Evolutionary conservation across 2,797 vertebrate species (phyloP), one percentile per base, ranked within the genome.

Genomic region (Arctocebus calabarensis): DNA sequence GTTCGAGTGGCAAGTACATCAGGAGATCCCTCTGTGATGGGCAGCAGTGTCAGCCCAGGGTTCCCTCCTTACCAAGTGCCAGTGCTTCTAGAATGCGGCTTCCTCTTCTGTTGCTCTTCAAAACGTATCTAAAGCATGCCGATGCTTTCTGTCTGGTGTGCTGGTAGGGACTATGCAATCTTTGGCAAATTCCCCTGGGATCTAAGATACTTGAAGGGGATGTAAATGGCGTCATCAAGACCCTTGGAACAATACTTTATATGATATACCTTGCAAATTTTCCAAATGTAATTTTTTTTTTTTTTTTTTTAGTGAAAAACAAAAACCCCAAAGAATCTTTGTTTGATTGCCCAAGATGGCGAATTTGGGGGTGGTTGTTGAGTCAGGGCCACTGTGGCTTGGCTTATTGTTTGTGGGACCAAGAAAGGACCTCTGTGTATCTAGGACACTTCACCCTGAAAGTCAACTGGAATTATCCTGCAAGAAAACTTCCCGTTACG

Each of bases 181-280:
- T 59, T 25, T 52, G n/a, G n/a, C 29, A n/a, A 64, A 17, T 34
- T 37, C 3, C 3, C 70, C 25, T 61, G 71, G 52, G 52, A 64
- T 40, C 17, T 23, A 48, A 73, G 32, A 68, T 11, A 5, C 70
- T 84, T 57, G 23, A 78, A 79, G 27, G 45, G 71, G 45, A 29
- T 88, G 17, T 32, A n/a, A 32, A 34, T 77, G 48, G 52, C 77
- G 37, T 86, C 74, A 89, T 61, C 52, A 43, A 94, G 71, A 61
- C n/a, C 32, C 82, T n/a, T 25, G 74, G 57, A 86, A 43, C 16
- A 23, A 45, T 84, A 52, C 59, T 70, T 88, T 81, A 88, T 74
- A 89, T 78, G 94, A 22, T 88, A 70, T 83, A 96, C 84, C 62
- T 17, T 93, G 77, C 10, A n/a, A 5, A 62, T 23, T 10, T 94